phyloP scores from a whole-genome alignment of 2,888 invertebrate genomes.

The Torymus auratus region DNA sequence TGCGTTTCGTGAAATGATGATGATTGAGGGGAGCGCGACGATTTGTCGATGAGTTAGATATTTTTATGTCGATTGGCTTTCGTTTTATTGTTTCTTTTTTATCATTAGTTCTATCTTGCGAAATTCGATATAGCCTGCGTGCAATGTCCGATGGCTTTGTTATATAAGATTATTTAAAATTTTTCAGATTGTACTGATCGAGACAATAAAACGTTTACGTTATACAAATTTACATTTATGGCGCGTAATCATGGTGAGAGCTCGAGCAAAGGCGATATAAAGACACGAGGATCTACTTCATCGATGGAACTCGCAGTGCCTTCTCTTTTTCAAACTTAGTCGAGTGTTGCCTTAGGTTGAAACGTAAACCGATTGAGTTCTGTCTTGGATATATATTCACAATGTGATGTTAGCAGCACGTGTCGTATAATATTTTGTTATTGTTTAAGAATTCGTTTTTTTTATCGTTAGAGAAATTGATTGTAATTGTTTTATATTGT shows the following conservation, averaged over 20 bases:
- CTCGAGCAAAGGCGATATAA: too few relatives aligned
- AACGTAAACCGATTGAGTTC: constrained; percentile 56
- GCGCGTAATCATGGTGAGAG: too few relatives aligned
- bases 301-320: constrained; percentile 61
- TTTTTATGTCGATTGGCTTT: too few relatives aligned
- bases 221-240: constrained; percentile 26
- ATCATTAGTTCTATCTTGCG: too few relatives aligned
- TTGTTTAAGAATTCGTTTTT: constrained; percentile 71
- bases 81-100: too few relatives aligned
- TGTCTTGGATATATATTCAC: constrained; percentile 62
- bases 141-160: too few relatives aligned
- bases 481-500: constrained; percentile 65
- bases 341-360: constrained; percentile 56
- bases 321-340: constrained; percentile 57
- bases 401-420: constrained; percentile 72
- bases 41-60: constrained; percentile 26
- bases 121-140: too few relatives aligned
- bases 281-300: constrained; percentile 23
- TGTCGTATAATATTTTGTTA: constrained; percentile 69
- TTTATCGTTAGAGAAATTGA: constrained; percentile 67
- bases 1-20: too few relatives aligned
- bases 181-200: not conserved
- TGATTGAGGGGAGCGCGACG: not conserved
- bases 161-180: not conserved
- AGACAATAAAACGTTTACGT: not conserved